phyloP scores from a whole-genome alignment of 2,888 invertebrate genomes.

The Euzetes globulus region DNA sequence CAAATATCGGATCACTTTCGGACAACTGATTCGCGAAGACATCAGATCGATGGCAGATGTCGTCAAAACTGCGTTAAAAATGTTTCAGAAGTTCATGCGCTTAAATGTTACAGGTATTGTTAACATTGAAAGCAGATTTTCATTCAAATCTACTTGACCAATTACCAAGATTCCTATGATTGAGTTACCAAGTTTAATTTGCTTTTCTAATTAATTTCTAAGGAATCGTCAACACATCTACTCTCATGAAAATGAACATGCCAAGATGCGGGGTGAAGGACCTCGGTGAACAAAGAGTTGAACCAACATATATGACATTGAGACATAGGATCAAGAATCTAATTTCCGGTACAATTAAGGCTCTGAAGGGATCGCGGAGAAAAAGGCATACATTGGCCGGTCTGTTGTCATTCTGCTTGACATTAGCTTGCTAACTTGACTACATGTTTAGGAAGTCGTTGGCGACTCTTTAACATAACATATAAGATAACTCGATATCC shows the following conservation, averaged over 20 bases:
- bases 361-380: background rate
- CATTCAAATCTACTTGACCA: too few relatives aligned
- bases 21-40: background rate
- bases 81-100: background rate
- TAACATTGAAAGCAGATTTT: too few relatives aligned
- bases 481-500: conserved; percentile 28
- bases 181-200: too few relatives aligned
- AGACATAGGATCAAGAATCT: background rate
- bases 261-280: background rate
- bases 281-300: background rate
- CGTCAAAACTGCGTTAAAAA: background rate
- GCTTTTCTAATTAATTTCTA: too few relatives aligned
- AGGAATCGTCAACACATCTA: background rate
- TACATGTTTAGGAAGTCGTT: background rate
- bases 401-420: background rate
- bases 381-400: conserved; percentile 1
- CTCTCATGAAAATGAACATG: background rate
- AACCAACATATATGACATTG: background rate
- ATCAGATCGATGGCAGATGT: background rate
- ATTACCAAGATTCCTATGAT: too few relatives aligned
- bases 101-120: background rate
- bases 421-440: background rate
- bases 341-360: background rate
- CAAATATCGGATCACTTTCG: background rate
- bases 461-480: background rate